phyloP scores from a whole-genome alignment of 2,888 invertebrate genomes.

The Clistopyga incitator region DNA sequence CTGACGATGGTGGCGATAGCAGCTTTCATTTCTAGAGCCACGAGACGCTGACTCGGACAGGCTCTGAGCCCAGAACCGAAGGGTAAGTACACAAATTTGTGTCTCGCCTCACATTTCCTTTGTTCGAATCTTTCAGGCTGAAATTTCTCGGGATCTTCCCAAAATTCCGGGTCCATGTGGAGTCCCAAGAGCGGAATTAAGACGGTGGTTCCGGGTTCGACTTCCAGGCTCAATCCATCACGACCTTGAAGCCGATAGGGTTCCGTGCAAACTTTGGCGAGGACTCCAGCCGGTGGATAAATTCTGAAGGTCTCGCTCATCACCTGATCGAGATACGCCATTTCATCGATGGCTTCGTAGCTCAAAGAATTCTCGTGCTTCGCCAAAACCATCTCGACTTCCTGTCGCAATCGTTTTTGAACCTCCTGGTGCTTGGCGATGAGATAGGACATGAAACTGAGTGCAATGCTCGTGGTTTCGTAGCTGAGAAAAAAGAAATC shows the following conservation, averaged over 20 bases:
- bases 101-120: constrained; percentile 27
- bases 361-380: constrained; percentile 80
- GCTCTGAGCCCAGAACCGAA: constrained; percentile 67
- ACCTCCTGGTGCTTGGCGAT: constrained; percentile 83
- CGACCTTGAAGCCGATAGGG: constrained; percentile 66
- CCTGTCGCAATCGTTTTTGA: constrained; percentile 83
- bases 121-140: constrained; percentile 67
- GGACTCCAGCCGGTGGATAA: constrained; percentile 50
- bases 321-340: constrained; percentile 85
- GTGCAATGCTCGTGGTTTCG: constrained; percentile 85
- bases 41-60: constrained; percentile 66
- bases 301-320: constrained; percentile 74
- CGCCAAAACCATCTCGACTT: constrained; percentile 80
- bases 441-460: constrained; percentile 84
- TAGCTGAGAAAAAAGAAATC: constrained; percentile 85
- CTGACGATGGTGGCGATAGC: constrained; percentile 62
- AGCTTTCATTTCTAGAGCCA: constrained; percentile 60
- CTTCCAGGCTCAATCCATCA: constrained; percentile 70
- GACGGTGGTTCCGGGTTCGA: constrained; percentile 69
- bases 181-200: constrained; percentile 65
- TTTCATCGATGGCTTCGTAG: constrained; percentile 83
- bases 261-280: constrained; percentile 69
- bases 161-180: constrained; percentile 65
- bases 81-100: constrained; percentile 53
- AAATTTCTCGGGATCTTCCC: constrained; percentile 64